A percentile compares a stretch with the other conserved stretches of the same genome.
Conservation (phyloP, 1,140 invertebrate species). For the Euwallacea fornicatus region DNA sequence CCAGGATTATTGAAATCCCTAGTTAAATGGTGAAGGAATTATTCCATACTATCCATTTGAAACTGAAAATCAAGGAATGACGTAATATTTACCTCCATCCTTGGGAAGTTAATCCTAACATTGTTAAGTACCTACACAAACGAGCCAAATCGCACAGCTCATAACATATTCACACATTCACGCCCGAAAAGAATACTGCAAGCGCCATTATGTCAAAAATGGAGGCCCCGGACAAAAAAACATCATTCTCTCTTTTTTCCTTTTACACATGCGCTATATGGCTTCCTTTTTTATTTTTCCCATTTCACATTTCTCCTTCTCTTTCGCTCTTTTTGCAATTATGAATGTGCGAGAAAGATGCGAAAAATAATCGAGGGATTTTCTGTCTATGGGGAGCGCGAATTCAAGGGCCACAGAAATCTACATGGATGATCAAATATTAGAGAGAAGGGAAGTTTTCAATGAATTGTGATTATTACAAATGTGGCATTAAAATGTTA, state of each 20-base stretch:
- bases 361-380: conserved; percentile 38
- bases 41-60: too few species aligned
- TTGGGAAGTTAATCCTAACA: not conserved
- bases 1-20: too few species aligned
- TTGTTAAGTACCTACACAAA: not conserved
- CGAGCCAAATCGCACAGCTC: not conserved
- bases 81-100: too few species aligned
- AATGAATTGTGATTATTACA: too few species aligned
- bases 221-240: conserved; percentile 17
- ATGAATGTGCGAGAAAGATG: conserved; percentile 37
- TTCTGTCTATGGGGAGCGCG: conserved; percentile 36
- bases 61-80: too few species aligned
- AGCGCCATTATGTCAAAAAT: conserved; percentile 38
- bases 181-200: conserved; percentile 34
- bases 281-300: conserved; percentile 45
- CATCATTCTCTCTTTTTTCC: conserved; percentile 31
- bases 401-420: conserved; percentile 14
- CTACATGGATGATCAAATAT: conserved; percentile 12
- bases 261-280: conserved; percentile 45
- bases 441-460: too few species aligned
- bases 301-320: conserved; percentile 39
- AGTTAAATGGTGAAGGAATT: too few species aligned
- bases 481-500: too few species aligned
- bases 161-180: conserved; percentile 3
- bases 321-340: conserved; percentile 32